Conservation (phyloP, 2,797 vertebrate genomes). For the Dromococcyx pavoninus region DNA sequence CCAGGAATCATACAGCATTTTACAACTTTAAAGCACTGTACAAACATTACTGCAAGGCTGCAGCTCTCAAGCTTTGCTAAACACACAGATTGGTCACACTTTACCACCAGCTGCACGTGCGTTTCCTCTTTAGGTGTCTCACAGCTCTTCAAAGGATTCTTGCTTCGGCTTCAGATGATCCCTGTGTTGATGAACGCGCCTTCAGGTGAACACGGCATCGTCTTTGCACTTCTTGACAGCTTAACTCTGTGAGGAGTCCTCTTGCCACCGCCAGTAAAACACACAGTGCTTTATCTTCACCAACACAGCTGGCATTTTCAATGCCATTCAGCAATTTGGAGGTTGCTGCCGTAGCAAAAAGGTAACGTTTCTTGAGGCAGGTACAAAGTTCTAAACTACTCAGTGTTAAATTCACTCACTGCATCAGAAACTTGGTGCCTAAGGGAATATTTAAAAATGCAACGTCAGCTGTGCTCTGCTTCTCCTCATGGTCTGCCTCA, state of each 20-base stretch:
- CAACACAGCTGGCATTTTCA: background rate
- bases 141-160: background rate
- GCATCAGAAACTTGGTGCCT: background rate
- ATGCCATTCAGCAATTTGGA: background rate
- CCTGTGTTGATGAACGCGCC: background rate
- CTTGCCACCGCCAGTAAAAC: background rate
- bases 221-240: background rate
- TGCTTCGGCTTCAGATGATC: background rate
- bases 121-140: background rate
- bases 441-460: background rate
- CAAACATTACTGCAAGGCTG: background rate
- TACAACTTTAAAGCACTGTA: background rate
- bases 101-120: background rate
- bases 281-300: background rate
- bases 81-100: background rate
- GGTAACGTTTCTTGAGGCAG: background rate
- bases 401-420: background rate
- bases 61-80: background rate
- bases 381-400: background rate
- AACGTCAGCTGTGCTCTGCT: background rate
- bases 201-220: background rate
- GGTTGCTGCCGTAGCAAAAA: background rate
- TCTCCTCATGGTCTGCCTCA: background rate
- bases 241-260: background rate
- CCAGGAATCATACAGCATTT: background rate